Percentiles rank a stretch among this genome's conserved stretches.
phyloP scores from a whole-genome alignment of 1,140 invertebrate species.

The Macrobrachium rosenbergii region DNA sequence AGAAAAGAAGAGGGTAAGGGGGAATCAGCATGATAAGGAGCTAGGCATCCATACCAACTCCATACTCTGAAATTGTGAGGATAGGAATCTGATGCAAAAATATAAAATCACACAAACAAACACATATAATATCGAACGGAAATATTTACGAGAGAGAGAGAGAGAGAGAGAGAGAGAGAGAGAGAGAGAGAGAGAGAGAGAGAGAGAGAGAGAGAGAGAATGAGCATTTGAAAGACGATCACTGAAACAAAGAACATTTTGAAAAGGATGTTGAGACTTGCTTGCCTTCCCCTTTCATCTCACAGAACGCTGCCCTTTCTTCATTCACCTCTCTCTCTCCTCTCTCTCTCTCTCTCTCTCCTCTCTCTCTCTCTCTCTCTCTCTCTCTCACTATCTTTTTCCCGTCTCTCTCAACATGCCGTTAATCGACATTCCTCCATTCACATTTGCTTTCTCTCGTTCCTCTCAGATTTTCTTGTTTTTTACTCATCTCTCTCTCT shows the following conservation, averaged over 20 bases:
- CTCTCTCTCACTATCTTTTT: constrained; percentile 11
- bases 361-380: constrained; percentile 18
- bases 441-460: too few relatives aligned
- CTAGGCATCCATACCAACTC: too few relatives aligned
- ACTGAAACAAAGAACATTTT: neutral
- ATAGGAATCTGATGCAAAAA: too few relatives aligned
- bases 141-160: neutral
- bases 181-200: neutral
- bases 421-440: neutral
- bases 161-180: neutral
- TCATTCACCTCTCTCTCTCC: neutral
- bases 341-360: constrained; percentile 32
- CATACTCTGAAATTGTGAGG: too few relatives aligned
- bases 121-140: neutral
- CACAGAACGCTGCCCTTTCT: neutral
- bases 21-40: too few relatives aligned
- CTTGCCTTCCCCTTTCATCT: neutral
- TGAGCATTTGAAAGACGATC: neutral
- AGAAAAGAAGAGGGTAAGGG: neutral
- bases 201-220: neutral
- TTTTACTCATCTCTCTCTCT: too few relatives aligned
- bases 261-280: neutral
- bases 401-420: neutral
- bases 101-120: neutral
- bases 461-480: too few relatives aligned